phyloP scores from a whole-genome alignment of 1,140 invertebrate species.

The Cotesia typhae region DNA sequence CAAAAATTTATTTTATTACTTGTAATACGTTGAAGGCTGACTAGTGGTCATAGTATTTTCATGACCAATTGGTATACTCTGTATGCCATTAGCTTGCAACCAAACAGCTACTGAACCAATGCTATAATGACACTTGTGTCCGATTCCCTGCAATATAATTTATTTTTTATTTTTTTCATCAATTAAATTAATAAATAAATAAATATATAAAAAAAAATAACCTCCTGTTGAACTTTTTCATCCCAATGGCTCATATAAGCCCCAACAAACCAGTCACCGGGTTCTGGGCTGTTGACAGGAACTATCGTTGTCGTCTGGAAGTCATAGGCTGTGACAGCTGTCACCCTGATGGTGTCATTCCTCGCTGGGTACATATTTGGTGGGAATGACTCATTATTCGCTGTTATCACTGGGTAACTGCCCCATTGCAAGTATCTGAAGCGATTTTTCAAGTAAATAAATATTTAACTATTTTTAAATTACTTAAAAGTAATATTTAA shows the following conservation, averaged over 20 bases:
- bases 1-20: slow-evolving; percentile 49
- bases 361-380: slow-evolving; percentile 54
- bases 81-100: slow-evolving; percentile 59
- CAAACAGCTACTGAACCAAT: slow-evolving; percentile 68
- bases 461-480: neutral
- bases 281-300: slow-evolving; percentile 65
- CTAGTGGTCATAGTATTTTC: slow-evolving; percentile 54
- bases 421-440: slow-evolving; percentile 69
- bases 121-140: slow-evolving; percentile 67
- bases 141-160: slow-evolving; percentile 51
- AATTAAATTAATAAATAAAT: neutral
- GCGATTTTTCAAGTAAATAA: slow-evolving; percentile 5
- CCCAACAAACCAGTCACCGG: slow-evolving; percentile 71
- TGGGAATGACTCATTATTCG: slow-evolving; percentile 65
- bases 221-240: slow-evolving; percentile 68
- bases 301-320: slow-evolving; percentile 61
- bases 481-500: neutral
- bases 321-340: slow-evolving; percentile 60
- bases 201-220: slow-evolving; percentile 45
- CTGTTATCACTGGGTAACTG: slow-evolving; percentile 69
- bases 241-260: slow-evolving; percentile 68
- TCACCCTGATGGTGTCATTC: slow-evolving; percentile 56
- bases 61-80: slow-evolving; percentile 60
- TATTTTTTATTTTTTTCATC: neutral
- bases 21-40: slow-evolving; percentile 63